These are phyloP conservation scores for Drosophila tripunctata DNA, from an alignment of 2,888 invertebrate species.

Conservation along the genomic window DNA sequence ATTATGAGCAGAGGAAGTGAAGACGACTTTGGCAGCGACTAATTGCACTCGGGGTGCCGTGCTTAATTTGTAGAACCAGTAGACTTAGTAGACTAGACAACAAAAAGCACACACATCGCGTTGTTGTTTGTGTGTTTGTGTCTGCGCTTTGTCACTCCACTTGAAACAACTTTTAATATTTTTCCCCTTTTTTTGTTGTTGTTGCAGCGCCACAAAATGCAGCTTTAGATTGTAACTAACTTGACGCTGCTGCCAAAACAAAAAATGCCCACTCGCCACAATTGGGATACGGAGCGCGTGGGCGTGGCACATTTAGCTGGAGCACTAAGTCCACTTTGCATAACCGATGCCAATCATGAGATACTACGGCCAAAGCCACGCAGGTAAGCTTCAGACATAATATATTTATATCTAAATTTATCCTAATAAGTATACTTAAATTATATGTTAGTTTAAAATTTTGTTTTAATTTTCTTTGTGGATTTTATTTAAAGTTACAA, in stretches of 20 bases:
- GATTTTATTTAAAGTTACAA: background rate
- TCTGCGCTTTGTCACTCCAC: conserved; percentile 22
- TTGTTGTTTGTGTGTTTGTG: too few relatives aligned
- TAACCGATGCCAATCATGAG: conserved; percentile 91
- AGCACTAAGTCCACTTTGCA: conserved; percentile 87
- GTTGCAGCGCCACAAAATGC: conserved; percentile 44
- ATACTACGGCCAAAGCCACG: conserved; percentile 94
- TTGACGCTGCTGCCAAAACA: conserved; percentile 19
- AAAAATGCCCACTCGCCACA: conserved; percentile 83
- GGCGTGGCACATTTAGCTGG: conserved; percentile 87
- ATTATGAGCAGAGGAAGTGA: conserved; percentile 77
- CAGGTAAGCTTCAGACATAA: conserved; percentile 86
- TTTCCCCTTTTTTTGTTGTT: conserved; percentile 6
- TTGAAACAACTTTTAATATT: conserved; percentile 24
- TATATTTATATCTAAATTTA: too few relatives aligned
- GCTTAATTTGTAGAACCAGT: conserved; percentile 51
- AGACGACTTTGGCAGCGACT: conserved; percentile 59
- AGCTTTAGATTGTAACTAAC: conserved; percentile 21
- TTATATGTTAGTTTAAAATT: background rate
- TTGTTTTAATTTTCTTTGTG: background rate
- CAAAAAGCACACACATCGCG: background rate
- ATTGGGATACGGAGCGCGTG: conserved; percentile 84
- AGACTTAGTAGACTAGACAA: conserved; percentile 28
- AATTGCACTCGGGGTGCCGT: conserved; percentile 64
- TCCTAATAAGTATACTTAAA: too few relatives aligned